phyloP scores from a whole-genome alignment of 2,888 invertebrate species.

The Megalurothrips usitatus region DNA sequence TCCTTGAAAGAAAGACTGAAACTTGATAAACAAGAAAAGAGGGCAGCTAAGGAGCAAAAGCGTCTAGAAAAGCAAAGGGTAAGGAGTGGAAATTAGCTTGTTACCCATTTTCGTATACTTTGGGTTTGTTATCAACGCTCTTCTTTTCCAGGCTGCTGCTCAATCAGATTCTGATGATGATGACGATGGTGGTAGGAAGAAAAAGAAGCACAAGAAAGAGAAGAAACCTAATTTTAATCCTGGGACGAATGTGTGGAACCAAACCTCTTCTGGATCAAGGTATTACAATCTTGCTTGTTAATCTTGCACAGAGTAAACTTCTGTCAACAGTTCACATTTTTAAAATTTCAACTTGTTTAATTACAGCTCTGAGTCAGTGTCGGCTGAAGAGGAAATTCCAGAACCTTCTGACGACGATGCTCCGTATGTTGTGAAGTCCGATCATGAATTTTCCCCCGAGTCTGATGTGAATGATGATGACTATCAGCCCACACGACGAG shows the following conservation, averaged over 20 bases:
- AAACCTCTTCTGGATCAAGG: conserved; percentile 54
- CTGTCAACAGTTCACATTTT: neutral
- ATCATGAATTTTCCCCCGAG: conserved; percentile 91
- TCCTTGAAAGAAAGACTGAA: conserved; percentile 59
- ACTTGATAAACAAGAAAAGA: conserved; percentile 37
- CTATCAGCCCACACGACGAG: conserved; percentile 69
- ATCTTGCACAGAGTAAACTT: neutral
- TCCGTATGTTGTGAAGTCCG: conserved; percentile 44
- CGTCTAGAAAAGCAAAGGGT: conserved; percentile 42
- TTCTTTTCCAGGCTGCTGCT: conserved; percentile 46
- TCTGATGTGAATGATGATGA: conserved; percentile 71
- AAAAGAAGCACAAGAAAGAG: conserved; percentile 45
- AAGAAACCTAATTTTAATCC: conserved; percentile 45
- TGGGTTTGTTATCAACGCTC: neutral
- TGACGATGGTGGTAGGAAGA: conserved; percentile 39
- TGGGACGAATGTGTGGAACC: conserved; percentile 52
- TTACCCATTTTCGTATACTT: neutral
- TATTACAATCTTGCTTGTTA: conserved; percentile 34
- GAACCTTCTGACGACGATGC: conserved; percentile 49
- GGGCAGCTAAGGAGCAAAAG: conserved; percentile 49
- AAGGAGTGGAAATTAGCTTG: neutral
- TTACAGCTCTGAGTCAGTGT: conserved; percentile 29
- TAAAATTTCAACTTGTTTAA: neutral
- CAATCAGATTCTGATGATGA: conserved; percentile 43
- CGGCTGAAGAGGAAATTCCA: conserved; percentile 48